Evolutionary conservation across 2,113 vertebrate species (phyloP).

Genomic region (Protobothrops flavoviridis): DNA sequence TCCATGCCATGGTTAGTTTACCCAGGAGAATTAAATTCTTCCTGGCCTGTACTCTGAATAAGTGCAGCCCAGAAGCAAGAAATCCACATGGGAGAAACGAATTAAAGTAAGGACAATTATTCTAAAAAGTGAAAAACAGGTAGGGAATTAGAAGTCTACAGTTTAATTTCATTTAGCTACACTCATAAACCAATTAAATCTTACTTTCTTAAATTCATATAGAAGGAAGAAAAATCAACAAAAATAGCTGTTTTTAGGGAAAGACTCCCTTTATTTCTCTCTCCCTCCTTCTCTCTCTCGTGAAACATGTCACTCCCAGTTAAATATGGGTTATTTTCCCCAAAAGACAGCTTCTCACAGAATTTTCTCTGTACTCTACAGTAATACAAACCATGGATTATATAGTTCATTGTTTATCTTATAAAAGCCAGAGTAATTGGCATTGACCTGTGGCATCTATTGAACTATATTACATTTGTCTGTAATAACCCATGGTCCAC

Average conservation of each 20-base stretch:
- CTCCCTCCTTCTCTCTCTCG: background rate
- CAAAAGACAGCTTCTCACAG: background rate
- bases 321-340: background rate
- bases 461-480: background rate
- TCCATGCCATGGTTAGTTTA: background rate
- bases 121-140: background rate
- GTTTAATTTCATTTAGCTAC: background rate
- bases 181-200: background rate
- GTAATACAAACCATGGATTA: background rate
- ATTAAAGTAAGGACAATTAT: background rate
- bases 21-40: background rate
- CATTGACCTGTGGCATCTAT: background rate
- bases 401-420: background rate
- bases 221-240: background rate
- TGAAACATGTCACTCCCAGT: background rate
- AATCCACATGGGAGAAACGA: background rate
- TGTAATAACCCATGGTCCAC: background rate
- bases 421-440: background rate
- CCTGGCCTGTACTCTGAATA: background rate
- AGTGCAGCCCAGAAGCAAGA: background rate
- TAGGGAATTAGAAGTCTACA: background rate
- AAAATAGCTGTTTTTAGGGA: background rate
- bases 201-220: background rate
- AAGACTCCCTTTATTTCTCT: too few relatives aligned
- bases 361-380: background rate